Evolutionary conservation across 2,797 vertebrate genomes (phyloP).

Genomic region (Fundulus diaphanus): DNA sequence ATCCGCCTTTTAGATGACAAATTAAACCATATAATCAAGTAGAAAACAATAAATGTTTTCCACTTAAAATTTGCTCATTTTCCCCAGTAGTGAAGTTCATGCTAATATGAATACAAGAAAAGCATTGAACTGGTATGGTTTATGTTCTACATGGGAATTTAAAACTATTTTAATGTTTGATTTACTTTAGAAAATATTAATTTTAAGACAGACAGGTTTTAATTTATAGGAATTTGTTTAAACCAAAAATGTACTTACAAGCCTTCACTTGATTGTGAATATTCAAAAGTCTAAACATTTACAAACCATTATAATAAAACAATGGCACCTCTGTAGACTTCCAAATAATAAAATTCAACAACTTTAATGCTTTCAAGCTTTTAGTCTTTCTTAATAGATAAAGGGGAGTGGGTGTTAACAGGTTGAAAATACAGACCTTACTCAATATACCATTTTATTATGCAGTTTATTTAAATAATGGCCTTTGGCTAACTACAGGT

Average conservation of each 20-base stretch:
- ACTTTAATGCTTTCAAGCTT: neutral
- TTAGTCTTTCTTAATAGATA: conserved; percentile 2
- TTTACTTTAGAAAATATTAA: too few species aligned
- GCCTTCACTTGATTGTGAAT: neutral
- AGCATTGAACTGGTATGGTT: too few species aligned
- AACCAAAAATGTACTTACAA: neutral
- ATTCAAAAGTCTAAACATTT: neutral
- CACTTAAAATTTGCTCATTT: too few species aligned
- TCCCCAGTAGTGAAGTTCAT: too few species aligned
- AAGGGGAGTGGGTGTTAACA: conserved; percentile 1
- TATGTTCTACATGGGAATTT: too few species aligned
- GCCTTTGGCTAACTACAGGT: neutral
- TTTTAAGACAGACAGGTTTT: neutral
- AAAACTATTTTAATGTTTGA: too few species aligned
- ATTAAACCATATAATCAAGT: too few species aligned
- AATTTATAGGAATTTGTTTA: neutral
- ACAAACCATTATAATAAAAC: neutral
- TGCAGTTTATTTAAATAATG: neutral
- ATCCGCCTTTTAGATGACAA: too few species aligned
- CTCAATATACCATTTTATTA: neutral
- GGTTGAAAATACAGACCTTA: neutral
- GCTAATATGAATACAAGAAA: too few species aligned
- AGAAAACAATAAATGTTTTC: too few species aligned
- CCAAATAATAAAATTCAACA: neutral
- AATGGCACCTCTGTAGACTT: neutral